Base-by-base conservation (phyloP, 1,140 invertebrate species). In the Kradibia gibbosae region DNA sequence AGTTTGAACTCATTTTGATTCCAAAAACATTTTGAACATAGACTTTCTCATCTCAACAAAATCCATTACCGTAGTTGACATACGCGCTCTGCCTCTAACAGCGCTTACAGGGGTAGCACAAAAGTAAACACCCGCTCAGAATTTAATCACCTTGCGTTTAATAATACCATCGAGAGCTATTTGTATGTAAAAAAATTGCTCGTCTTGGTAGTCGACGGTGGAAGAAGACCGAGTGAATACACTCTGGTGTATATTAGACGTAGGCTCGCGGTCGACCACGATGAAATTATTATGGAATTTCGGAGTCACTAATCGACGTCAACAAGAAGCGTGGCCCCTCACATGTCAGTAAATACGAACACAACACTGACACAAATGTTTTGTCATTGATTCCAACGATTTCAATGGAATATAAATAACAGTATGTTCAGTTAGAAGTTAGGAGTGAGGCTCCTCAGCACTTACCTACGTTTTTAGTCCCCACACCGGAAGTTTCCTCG, bases 351-450 rank as follows among this genome's bases (percentile, higher is more conserved):
- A n/a, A n/a, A n/a, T n/a, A n/a, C n/a, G n/a, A n/a, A n/a, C n/a
- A n/a, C n/a, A n/a, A n/a, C n/a, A n/a, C n/a, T n/a, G n/a, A n/a
- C n/a, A n/a, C n/a, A n/a, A n/a, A n/a, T n/a, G n/a, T n/a, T n/a
- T n/a, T n/a, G n/a, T n/a, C n/a, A n/a, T n/a, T n/a, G n/a, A n/a
- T n/a, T n/a, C 8, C 0, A 11, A 13, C 25, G 53, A 11, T 60
- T 60, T 60, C 55, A 50, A 20, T 25, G 67, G 78, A 80, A 80
- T 80, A 80, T 73, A 39, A 80, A 73, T 80, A 39, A 78, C n/a
- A n/a, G n/a, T n/a, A n/a, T n/a, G n/a, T n/a, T n/a, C n/a, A n/a
- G n/a, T n/a, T n/a, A n/a, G n/a, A n/a, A n/a, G n/a, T n/a, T n/a
- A 53, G 31, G 17, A 79, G 67, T 8, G 3, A 15, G 17, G 10